Evolutionary conservation across 2,797 vertebrate genomes (phyloP).

Genomic region (Danionella dracula): DNA sequence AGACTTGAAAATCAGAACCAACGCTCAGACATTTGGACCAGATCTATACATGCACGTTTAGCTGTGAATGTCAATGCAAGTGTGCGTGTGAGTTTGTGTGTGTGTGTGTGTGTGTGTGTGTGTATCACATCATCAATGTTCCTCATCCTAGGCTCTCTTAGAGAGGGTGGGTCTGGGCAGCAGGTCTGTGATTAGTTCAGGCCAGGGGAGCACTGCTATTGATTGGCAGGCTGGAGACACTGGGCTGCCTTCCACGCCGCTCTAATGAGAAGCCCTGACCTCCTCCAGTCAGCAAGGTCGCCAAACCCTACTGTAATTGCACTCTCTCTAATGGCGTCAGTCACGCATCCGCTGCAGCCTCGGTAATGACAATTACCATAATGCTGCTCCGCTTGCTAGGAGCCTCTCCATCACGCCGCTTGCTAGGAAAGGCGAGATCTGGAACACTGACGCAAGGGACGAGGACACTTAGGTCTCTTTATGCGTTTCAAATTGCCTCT

Average conservation of each 20-base stretch:
- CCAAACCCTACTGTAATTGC: conserved; percentile 79
- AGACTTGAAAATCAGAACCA: conserved; percentile 16
- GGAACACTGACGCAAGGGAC: conserved; percentile 38
- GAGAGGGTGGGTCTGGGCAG: conserved; percentile 62
- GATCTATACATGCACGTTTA: conserved; percentile 5
- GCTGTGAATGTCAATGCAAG: background rate
- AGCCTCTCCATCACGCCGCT: conserved; percentile 62
- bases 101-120: conserved; percentile 15
- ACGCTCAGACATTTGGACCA: background rate
- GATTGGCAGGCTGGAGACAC: conserved; percentile 80
- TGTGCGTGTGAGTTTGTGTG: too few species aligned
- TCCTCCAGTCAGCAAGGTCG: conserved; percentile 80
- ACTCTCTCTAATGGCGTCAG: conserved; percentile 79
- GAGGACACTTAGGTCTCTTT: conserved; percentile 37
- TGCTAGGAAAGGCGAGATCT: conserved; percentile 56
- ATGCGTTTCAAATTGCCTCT: conserved; percentile 31
- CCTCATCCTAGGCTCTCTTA: conserved; percentile 16
- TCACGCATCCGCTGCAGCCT: conserved; percentile 73
- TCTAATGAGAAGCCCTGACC: conserved; percentile 83
- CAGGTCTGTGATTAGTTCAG: conserved; percentile 73
- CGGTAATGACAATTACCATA: conserved; percentile 80
- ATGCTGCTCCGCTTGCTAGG: conserved; percentile 65
- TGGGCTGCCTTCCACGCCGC: conserved; percentile 76
- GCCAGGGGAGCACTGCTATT: conserved; percentile 71
- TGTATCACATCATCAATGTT: conserved; percentile 31